Base-by-base conservation (phyloP, 2,888 invertebrate species). In the Volucella bombylans region DNA sequence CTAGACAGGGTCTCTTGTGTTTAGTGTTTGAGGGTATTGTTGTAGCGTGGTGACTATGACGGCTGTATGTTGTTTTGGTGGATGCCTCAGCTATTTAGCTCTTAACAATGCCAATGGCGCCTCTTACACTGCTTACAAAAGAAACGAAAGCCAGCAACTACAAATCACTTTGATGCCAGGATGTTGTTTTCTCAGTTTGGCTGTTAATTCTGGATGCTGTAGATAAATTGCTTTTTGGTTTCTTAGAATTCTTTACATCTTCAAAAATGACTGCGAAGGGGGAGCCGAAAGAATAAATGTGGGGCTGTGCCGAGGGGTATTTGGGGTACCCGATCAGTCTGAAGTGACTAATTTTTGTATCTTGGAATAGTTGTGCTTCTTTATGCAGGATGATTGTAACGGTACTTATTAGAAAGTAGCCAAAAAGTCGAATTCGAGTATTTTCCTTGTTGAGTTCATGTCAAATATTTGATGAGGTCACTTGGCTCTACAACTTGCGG, bases 101-200 rank as follows among this genome's bases (percentile, higher is more conserved):
- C 71, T 49, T 80, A 85, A 85, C 85, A 85, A 85, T 85, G 81
- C 76, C 85, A 72, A 72, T 81, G 85, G 85, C 85, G 85, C 85
- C 85, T 85, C 81, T 81, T 71, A 85, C 85, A 85, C 62, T 85
- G 72, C 72, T 76, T 67, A 81, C 81, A 85, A 85, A 72, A 77
- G 85, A 68, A 81, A 76, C 52, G 62, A 68, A 81, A 67, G 68
- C 67, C 62, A 77, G 57, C 72, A 85, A 81, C 85, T 81, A 85
- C 85, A 85, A 85, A 85, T 85, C 85, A 85, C 85, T 81, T 85
- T 72, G 81, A 85, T 76, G 81, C 62, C 81, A 64, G 71, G 72
- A 77, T 77, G 76, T 71, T 68, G 81, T 81, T 74, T 81, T 72
- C 71, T 49, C 57, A 41, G 74, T 55, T 62, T 45, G 76, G 68